phyloP scores from a whole-genome alignment of 2,113 vertebrate species.

The Lagopus leucura region DNA sequence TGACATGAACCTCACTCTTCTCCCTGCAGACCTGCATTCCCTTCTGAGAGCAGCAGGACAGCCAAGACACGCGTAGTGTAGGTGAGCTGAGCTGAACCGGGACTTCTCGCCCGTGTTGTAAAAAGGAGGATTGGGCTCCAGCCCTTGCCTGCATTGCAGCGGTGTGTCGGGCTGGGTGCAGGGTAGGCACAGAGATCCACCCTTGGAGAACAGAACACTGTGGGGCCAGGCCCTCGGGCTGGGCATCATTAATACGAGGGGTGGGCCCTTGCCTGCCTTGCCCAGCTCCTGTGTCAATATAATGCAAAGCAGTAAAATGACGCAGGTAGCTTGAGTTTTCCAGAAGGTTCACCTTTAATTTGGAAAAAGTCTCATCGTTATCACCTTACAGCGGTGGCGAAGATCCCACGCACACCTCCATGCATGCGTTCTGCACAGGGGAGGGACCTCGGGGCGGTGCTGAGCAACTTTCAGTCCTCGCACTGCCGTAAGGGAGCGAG shows the following conservation, averaged over 20 bases:
- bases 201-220: fast-evolving
- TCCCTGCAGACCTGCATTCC: background rate
- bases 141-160: background rate
- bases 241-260: fast-evolving
- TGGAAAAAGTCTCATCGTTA: background rate
- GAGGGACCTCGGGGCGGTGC: too few relatives aligned
- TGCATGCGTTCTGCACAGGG: background rate
- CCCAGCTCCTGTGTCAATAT: background rate
- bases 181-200: background rate
- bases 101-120: background rate
- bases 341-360: background rate
- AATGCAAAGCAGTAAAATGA: background rate
- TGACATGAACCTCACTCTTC: background rate
- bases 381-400: background rate
- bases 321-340: background rate
- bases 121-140: background rate
- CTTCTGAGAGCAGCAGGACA: background rate
- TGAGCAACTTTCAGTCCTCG: fast-evolving
- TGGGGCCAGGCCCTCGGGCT: background rate
- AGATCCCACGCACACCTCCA: background rate
- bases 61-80: background rate
- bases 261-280: background rate
- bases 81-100: background rate
- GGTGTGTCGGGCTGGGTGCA: background rate
- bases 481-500: fast-evolving